Evolutionary conservation across 2,113 vertebrate species (phyloP).

Genomic region (Gavialis gangeticus): DNA sequence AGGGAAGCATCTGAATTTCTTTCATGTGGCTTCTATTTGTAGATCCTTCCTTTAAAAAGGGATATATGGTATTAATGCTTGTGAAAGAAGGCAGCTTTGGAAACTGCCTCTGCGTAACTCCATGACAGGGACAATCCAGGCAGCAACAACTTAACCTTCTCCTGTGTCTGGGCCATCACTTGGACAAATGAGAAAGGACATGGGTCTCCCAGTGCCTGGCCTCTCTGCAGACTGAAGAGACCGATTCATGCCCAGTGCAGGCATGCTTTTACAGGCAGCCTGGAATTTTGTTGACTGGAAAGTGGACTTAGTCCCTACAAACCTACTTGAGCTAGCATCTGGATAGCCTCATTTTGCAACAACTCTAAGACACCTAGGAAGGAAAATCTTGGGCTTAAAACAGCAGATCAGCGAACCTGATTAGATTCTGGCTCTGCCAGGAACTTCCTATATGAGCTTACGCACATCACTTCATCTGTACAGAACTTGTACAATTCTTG

Average conservation of each 20-base stretch:
- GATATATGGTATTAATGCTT: background rate
- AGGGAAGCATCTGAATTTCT: background rate
- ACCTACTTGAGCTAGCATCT: background rate
- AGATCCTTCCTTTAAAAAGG: background rate
- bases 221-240: background rate
- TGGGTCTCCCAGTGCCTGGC: background rate
- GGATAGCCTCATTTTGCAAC: conserved; percentile 1
- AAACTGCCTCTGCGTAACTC: background rate
- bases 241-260: background rate
- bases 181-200: background rate
- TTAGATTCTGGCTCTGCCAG: background rate
- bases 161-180: background rate
- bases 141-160: background rate
- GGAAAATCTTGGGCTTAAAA: accelerated
- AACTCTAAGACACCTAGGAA: background rate
- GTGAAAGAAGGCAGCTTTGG: background rate
- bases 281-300: accelerated
- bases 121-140: background rate
- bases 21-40: background rate
- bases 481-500: background rate
- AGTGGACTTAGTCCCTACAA: background rate
- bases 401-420: background rate
- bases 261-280: background rate
- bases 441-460: conserved; percentile 10
- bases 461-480: background rate